phyloP scores from a whole-genome alignment of 2,888 invertebrate genomes.

The Branchellion lobata region DNA sequence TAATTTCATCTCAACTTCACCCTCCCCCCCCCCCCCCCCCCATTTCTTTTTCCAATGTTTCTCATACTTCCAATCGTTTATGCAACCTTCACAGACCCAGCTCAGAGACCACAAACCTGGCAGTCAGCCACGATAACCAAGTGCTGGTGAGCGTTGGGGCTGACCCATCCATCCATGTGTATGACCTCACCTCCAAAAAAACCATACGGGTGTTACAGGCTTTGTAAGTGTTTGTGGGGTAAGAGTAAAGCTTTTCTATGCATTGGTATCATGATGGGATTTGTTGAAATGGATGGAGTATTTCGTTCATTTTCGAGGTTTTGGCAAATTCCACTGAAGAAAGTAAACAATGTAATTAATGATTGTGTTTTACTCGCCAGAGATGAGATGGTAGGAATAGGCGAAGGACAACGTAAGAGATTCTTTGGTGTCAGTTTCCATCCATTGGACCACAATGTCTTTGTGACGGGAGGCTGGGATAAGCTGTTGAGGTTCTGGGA shows the following conservation, averaged over 20 bases:
- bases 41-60: background rate
- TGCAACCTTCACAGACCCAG: background rate
- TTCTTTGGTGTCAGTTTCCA: conserved; percentile 4
- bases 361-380: no score
- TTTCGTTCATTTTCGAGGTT: no score
- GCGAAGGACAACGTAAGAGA: background rate
- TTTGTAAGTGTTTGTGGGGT: background rate
- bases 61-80: no score
- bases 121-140: background rate
- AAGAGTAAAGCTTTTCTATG: background rate
- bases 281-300: no score
- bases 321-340: no score
- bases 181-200: conserved; percentile 19
- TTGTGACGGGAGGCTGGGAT: conserved; percentile 28
- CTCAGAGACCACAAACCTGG: conserved; percentile 5
- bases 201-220: background rate
- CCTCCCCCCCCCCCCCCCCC: background rate
- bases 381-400: background rate
- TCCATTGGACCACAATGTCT: background rate
- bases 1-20: no score
- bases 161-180: conserved; percentile 10
- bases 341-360: no score
- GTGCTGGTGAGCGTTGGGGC: conserved; percentile 16
- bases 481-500: conserved; percentile 28
- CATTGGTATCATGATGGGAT: no score